Evolutionary conservation across 2,888 invertebrate species (phyloP).

Genomic region (Lepidocyrtinus sp.): DNA sequence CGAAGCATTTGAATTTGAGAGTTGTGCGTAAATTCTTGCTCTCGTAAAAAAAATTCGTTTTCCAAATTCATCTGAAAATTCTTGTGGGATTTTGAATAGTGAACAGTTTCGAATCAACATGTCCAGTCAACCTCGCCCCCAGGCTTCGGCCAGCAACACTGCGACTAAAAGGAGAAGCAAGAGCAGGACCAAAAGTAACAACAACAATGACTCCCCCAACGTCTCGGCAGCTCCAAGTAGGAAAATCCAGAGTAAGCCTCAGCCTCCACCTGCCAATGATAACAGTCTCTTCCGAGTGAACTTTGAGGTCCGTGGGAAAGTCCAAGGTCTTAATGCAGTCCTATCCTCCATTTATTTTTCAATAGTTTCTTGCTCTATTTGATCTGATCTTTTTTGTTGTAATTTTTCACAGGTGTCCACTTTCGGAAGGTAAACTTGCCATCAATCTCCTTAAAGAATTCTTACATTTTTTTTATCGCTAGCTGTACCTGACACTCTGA

Average conservation of each 20-base stretch:
- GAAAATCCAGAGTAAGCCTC: background rate
- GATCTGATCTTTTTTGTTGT: background rate
- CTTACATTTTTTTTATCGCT: background rate
- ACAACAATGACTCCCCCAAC: background rate
- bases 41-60: too few relatives aligned
- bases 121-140: background rate
- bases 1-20: too few relatives aligned
- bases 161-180: background rate
- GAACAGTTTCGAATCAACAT: too few relatives aligned
- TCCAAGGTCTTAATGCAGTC: constrained; percentile 43
- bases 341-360: background rate
- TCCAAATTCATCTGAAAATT: too few relatives aligned
- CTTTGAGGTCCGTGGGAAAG: constrained; percentile 63
- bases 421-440: constrained; percentile 65
- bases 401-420: constrained; percentile 61
- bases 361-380: background rate
- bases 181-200: constrained; percentile 1
- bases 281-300: constrained; percentile 34
- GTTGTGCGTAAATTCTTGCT: too few relatives aligned
- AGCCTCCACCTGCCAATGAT: constrained; percentile 13
- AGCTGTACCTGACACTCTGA: too few relatives aligned
- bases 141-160: background rate
- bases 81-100: too few relatives aligned
- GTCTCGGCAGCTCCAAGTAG: background rate
- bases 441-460: background rate